These are phyloP conservation scores for Sebastes fasciatus DNA, from an alignment of 2,113 vertebrate species.

Conservation along the genomic window DNA sequence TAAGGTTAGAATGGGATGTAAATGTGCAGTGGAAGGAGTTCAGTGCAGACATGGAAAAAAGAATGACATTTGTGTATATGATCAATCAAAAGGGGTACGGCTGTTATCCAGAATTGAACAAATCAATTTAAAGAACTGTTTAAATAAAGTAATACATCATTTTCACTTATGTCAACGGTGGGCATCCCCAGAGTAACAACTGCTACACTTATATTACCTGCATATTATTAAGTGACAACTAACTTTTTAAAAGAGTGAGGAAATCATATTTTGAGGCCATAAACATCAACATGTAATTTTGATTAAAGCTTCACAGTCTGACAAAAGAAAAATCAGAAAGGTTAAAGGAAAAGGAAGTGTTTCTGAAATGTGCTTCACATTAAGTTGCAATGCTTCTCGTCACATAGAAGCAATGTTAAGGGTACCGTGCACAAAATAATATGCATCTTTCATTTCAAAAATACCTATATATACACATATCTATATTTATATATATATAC, in stretches of 20 bases:
- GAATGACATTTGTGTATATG: not conserved
- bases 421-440: conserved; percentile 47
- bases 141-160: not conserved
- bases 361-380: conserved; percentile 68
- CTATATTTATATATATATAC: conserved; percentile 15
- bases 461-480: conserved; percentile 55
- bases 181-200: conserved; percentile 32
- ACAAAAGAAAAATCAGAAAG: conserved; percentile 1
- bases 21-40: not conserved
- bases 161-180: not conserved
- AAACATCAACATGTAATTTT: conserved; percentile 1
- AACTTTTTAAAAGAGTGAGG: conserved; percentile 14
- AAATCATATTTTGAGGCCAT: conserved; percentile 39
- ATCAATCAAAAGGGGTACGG: not conserved
- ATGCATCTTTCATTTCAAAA: conserved; percentile 60
- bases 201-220: conserved; percentile 64
- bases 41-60: not conserved
- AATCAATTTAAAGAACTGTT: not conserved
- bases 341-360: not conserved
- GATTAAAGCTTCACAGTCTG: conserved; percentile 58
- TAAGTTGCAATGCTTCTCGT: conserved; percentile 45
- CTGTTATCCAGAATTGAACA: not conserved
- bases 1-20: conserved; percentile 16
- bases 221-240: conserved; percentile 31
- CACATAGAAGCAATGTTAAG: conserved; percentile 55